These are phyloP conservation scores for Brachionus angularis DNA, from an alignment of 1,140 invertebrate genomes.

Conservation along the genomic window DNA sequence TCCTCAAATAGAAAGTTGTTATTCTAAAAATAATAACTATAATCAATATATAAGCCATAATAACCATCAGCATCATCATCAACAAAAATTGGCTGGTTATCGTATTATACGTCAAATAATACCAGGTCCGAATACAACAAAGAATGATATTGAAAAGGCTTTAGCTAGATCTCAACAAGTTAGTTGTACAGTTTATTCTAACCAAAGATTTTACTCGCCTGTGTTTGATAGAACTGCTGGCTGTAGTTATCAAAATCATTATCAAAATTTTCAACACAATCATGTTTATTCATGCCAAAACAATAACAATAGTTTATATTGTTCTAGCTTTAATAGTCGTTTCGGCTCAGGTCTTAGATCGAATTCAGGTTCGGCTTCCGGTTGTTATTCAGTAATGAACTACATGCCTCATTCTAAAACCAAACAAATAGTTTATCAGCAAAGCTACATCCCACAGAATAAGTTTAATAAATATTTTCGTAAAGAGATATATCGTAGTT, in stretches of 20 bases:
- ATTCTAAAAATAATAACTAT: too few relatives aligned
- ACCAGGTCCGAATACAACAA: conserved; percentile 16
- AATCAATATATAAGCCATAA: too few relatives aligned
- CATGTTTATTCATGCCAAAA: too few relatives aligned
- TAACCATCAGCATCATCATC: too few relatives aligned
- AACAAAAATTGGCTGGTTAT: conserved; percentile 38
- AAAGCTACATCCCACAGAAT: conserved; percentile 3
- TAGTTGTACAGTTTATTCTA: conserved; percentile 25
- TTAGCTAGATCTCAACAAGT: conserved; percentile 14
- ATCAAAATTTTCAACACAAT: not conserved
- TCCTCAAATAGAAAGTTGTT: too few relatives aligned
- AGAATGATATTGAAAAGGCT: conserved; percentile 13
- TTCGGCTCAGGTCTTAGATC: too few relatives aligned
- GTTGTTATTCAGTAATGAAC: conserved; percentile 25
- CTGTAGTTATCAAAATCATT: not conserved
- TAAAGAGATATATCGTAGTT: conserved; percentile 12
- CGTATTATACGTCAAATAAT: conserved; percentile 32
- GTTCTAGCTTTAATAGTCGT: too few relatives aligned
- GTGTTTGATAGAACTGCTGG: conserved; percentile 1
- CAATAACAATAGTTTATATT: too few relatives aligned
- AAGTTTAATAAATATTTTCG: conserved; percentile 5
- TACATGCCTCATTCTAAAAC: conserved; percentile 16
- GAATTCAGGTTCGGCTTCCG: too few relatives aligned
- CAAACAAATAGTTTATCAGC: not conserved
- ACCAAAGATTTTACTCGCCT: not conserved